Evolutionary conservation across 2,113 vertebrate genomes (phyloP).

Genomic region (Ammodytes marinus): DNA sequence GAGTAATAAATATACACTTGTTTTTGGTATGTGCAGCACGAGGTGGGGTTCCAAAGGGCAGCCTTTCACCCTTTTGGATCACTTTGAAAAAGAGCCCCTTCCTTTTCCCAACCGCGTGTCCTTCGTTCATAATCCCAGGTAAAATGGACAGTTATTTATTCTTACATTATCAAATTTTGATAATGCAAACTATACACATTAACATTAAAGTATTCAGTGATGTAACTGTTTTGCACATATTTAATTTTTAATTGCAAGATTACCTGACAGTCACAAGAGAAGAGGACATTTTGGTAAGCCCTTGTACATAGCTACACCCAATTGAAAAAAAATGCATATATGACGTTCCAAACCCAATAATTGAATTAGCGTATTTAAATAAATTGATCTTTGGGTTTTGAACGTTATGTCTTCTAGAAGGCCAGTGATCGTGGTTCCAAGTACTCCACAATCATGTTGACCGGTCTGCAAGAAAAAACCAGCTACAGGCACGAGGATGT

Average conservation of each 20-base stretch:
- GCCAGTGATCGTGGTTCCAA: accelerated
- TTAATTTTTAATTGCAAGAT: conserved; percentile 22
- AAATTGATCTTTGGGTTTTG: not conserved
- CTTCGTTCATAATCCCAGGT: conserved; percentile 72
- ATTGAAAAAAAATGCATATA: not conserved
- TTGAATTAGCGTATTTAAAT: not conserved
- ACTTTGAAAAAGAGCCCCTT: conserved; percentile 43
- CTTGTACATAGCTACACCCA: no score
- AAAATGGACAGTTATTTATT: not conserved
- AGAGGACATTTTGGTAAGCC: conserved; percentile 28
- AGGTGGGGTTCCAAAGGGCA: conserved; percentile 4
- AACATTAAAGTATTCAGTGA: not conserved
- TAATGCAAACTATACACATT: not conserved
- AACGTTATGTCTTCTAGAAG: not conserved
- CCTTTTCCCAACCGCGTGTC: conserved; percentile 48
- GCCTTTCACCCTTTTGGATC: conserved; percentile 43
- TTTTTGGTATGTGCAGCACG: conserved; percentile 23
- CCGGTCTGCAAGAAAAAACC: conserved; percentile 16
- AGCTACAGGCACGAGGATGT: conserved; percentile 39
- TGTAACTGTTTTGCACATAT: not conserved
- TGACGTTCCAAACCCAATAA: no score
- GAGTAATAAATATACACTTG: not conserved
- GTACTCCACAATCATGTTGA: conserved; percentile 52
- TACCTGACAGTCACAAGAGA: not conserved
- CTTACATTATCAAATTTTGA: not conserved